These are phyloP conservation scores for Elaeidobius kamerunicus DNA, from an alignment of 2,888 invertebrate genomes.

Conservation along the genomic window DNA sequence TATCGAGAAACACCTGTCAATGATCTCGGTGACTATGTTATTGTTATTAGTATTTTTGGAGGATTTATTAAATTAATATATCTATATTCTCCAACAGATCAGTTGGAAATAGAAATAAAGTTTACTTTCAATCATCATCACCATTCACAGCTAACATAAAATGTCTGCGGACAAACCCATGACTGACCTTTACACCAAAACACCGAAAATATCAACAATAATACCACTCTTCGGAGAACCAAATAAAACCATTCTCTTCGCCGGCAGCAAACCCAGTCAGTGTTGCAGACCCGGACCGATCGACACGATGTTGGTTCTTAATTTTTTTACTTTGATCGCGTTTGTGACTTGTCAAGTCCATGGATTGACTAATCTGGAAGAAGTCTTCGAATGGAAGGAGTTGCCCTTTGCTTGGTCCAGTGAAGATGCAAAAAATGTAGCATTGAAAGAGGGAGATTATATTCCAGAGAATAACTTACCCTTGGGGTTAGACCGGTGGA, in stretches of 20 bases:
- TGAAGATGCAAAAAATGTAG: slow-evolving; percentile 56
- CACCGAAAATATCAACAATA: slow-evolving; percentile 7
- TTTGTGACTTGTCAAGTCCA: slow-evolving; percentile 37
- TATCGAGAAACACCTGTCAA: too few relatives aligned
- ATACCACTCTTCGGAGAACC: slow-evolving; percentile 7
- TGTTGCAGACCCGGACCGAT: not conserved
- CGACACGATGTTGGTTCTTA: slow-evolving; percentile 21
- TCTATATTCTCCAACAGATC: too few relatives aligned
- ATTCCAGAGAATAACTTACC: slow-evolving; percentile 66
- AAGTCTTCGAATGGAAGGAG: slow-evolving; percentile 64
- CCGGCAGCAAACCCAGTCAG: slow-evolving; percentile 2
- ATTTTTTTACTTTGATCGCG: slow-evolving; percentile 15
- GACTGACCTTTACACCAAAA: slow-evolving; percentile 7
- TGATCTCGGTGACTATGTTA: too few relatives aligned
- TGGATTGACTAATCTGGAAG: slow-evolving; percentile 39
- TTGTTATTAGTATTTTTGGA: too few relatives aligned
- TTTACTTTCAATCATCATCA: not conserved
- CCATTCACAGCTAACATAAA: too few relatives aligned
- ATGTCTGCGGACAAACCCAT: too few relatives aligned
- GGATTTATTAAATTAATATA: too few relatives aligned
- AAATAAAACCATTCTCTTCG: slow-evolving; percentile 27
- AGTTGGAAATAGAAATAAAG: too few relatives aligned
- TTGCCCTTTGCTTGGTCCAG: slow-evolving; percentile 66
- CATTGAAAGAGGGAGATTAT: slow-evolving; percentile 60
- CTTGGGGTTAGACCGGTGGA: slow-evolving; percentile 68